Evolutionary conservation across 2,888 invertebrate species (phyloP).

Genomic region (Orgyia antiqua): DNA sequence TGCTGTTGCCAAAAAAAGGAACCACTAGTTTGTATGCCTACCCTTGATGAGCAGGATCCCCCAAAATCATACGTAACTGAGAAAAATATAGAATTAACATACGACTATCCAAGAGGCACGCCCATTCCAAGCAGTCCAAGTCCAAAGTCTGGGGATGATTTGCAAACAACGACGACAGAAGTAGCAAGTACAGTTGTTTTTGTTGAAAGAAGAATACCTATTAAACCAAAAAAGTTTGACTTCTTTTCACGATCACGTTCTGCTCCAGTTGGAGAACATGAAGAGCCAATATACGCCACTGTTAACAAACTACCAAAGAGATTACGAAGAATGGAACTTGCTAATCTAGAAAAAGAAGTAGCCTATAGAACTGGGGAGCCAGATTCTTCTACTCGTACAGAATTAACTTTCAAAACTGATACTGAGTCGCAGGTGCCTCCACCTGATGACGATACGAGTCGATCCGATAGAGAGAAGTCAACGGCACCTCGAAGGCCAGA

Average conservation of each 20-base stretch:
- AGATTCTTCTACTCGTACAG: slow-evolving; percentile 63
- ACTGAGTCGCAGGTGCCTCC: slow-evolving; percentile 61
- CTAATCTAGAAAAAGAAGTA: slow-evolving; percentile 69
- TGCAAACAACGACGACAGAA: slow-evolving; percentile 67
- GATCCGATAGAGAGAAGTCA: slow-evolving; percentile 66
- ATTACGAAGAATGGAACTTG: slow-evolving; percentile 64
- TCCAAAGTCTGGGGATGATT: slow-evolving; percentile 52
- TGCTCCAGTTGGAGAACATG: slow-evolving; percentile 70
- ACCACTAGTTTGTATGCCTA: slow-evolving; percentile 22
- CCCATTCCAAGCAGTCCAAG: slow-evolving; percentile 55
- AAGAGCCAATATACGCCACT: slow-evolving; percentile 73
- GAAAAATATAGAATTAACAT: slow-evolving; percentile 71
- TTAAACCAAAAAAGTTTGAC: slow-evolving; percentile 66
- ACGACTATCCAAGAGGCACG: slow-evolving; percentile 68
- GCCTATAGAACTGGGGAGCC: slow-evolving; percentile 62
- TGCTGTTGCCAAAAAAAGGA: slow-evolving; percentile 62
- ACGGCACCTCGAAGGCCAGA: slow-evolving; percentile 57
- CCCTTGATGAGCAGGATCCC: slow-evolving; percentile 32
- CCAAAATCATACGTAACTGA: slow-evolving; percentile 68
- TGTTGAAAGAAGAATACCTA: slow-evolving; percentile 68
- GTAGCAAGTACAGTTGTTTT: slow-evolving; percentile 74
- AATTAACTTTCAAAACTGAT: slow-evolving; percentile 61
- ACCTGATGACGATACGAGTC: slow-evolving; percentile 66
- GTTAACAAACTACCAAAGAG: slow-evolving; percentile 74
- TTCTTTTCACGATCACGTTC: slow-evolving; percentile 72